Conservation (phyloP, 2,113 vertebrate species). For the Notothenia coriiceps region DNA sequence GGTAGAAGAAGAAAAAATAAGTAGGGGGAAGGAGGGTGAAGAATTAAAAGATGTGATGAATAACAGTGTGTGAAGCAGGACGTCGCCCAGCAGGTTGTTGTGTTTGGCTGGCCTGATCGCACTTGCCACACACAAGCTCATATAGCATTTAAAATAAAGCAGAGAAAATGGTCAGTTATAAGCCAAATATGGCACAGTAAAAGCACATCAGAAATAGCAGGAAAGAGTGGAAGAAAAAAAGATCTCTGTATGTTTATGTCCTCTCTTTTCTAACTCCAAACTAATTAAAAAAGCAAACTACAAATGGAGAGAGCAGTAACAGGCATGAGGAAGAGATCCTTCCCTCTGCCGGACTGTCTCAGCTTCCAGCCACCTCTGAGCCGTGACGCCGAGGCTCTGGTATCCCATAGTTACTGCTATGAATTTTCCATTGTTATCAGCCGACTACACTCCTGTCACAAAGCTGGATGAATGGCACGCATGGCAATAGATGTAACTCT, state of each 20-base stretch:
- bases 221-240: constrained; percentile 5
- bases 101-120: constrained; percentile 48
- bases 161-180: constrained; percentile 16
- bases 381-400: constrained; percentile 80
- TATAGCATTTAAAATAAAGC: constrained; percentile 18
- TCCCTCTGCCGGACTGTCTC: constrained; percentile 73
- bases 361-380: constrained; percentile 88
- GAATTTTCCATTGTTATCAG: constrained; percentile 90
- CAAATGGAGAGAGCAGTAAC: constrained; percentile 14
- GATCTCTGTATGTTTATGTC: constrained; percentile 1
- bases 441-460: constrained; percentile 86
- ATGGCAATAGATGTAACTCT: constrained; percentile 90
- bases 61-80: constrained; percentile 56
- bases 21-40: constrained; percentile 18
- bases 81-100: constrained; percentile 67
- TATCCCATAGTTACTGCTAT: constrained; percentile 89
- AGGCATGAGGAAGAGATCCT: constrained; percentile 61
- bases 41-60: constrained; percentile 65
- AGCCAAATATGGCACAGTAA: constrained; percentile 34
- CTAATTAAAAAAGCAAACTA: constrained; percentile 3
- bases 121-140: constrained; percentile 59
- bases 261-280: constrained; percentile 19
- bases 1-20: constrained; percentile 10
- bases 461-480: constrained; percentile 87
- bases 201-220: constrained; percentile 10